Percentiles rank a stretch among this genome's conserved stretches.
Conservation (phyloP, 1,140 invertebrate genomes). For the Amphibalanus amphitrite region DNA sequence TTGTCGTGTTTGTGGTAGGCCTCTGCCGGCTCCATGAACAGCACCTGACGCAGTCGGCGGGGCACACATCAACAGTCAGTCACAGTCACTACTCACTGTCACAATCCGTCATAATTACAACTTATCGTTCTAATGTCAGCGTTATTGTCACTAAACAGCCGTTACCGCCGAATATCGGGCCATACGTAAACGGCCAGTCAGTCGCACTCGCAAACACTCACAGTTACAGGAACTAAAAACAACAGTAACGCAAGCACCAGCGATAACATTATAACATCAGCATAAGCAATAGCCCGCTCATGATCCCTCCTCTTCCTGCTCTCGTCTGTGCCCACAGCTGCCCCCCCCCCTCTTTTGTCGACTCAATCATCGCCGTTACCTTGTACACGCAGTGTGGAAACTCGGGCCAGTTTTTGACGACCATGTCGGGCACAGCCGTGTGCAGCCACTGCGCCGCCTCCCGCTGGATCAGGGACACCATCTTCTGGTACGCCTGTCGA, state of each 20-base stretch:
- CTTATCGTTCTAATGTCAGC: no score
- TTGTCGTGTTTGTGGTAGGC: constrained; percentile 81
- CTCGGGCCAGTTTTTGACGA: constrained; percentile 49
- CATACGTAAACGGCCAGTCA: no score
- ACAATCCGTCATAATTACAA: constrained; percentile 21
- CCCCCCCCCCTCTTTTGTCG: no score
- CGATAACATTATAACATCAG: no score
- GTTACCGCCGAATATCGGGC: no score
- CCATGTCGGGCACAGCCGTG: constrained; percentile 52
- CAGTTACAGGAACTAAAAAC: no score
- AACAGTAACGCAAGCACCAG: no score
- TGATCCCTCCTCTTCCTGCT: no score
- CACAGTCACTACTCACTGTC: not conserved
- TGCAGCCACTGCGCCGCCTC: constrained; percentile 73
- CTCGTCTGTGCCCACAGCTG: no score
- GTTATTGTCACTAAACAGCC: no score
- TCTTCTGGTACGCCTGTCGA: constrained; percentile 35
- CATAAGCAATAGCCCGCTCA: no score
- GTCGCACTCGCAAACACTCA: no score
- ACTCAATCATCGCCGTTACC: constrained; percentile 8
- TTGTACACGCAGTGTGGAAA: constrained; percentile 55
- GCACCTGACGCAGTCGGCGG: constrained; percentile 12
- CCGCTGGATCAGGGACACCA: constrained; percentile 57
- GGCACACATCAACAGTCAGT: constrained; percentile 1
- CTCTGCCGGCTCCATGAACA: constrained; percentile 53